Evolutionary conservation across 2,888 invertebrate genomes (phyloP).

Genomic region (Fragum fragum): DNA sequence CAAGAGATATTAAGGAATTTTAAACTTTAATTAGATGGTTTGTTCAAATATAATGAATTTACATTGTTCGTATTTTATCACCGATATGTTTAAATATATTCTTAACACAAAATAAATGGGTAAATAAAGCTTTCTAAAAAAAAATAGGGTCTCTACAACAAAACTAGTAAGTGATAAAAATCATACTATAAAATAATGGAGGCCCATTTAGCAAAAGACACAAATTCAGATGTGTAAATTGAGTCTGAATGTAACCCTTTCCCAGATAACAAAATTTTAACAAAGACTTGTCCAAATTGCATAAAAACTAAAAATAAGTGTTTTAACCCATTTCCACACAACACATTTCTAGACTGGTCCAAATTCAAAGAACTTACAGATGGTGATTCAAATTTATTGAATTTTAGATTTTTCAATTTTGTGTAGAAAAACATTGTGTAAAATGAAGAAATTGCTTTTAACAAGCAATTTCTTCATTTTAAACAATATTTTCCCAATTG

Average conservation of each 20-base stretch:
- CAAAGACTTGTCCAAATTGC: neutral
- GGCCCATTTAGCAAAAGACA: neutral
- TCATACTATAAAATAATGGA: neutral
- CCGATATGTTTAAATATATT: conserved; percentile 21
- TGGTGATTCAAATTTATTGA: too few species aligned
- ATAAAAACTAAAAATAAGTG: too few species aligned
- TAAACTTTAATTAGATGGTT: conserved; percentile 6
- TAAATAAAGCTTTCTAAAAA: neutral
- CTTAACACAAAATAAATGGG: neutral
- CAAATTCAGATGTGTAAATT: too few species aligned
- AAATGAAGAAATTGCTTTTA: too few species aligned
- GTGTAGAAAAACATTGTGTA: too few species aligned
- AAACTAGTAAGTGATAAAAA: neutral
- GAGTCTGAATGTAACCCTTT: neutral
- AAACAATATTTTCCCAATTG: too few species aligned
- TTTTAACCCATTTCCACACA: too few species aligned
- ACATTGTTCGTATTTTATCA: conserved; percentile 14
- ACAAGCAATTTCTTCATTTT: too few species aligned
- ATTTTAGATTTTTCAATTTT: too few species aligned
- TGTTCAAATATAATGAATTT: conserved; percentile 5
- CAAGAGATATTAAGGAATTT: neutral
- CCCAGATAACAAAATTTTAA: neutral
- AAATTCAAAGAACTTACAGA: too few species aligned
- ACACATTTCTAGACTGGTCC: too few species aligned
- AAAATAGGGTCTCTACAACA: neutral